phyloP scores from a whole-genome alignment of 2,888 invertebrate species.

The Caradrina clavipalpis region DNA sequence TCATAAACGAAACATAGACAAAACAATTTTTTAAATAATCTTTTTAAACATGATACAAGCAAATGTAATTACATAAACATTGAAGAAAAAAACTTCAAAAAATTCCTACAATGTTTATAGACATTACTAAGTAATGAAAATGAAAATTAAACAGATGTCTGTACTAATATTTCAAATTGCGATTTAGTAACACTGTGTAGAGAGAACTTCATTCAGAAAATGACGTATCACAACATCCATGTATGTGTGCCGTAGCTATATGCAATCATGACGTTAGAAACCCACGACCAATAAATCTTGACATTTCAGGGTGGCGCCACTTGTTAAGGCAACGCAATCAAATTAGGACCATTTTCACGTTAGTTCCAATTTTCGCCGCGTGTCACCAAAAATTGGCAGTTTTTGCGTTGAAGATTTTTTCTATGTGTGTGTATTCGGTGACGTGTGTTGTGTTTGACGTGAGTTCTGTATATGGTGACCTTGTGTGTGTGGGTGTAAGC shows the following conservation, averaged over 20 bases:
- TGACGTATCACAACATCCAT: slow-evolving; percentile 32
- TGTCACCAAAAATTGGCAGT: slow-evolving; percentile 2
- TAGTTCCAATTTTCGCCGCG: slow-evolving; percentile 24
- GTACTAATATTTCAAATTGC: slow-evolving; percentile 26
- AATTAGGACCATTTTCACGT: not conserved
- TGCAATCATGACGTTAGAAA: slow-evolving; percentile 8
- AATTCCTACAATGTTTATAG: slow-evolving; percentile 46
- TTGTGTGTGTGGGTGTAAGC: slow-evolving; percentile 48
- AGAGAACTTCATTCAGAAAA: slow-evolving; percentile 43
- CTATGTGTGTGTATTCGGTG: slow-evolving; percentile 28
- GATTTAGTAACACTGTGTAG: slow-evolving; percentile 12
- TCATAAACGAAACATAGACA: slow-evolving; percentile 36
- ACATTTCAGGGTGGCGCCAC: slow-evolving; percentile 22
- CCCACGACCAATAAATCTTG: not conserved
- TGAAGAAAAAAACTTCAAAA: slow-evolving; percentile 24
- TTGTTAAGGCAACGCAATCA: not conserved
- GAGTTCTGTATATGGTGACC: slow-evolving; percentile 28
- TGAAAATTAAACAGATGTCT: slow-evolving; percentile 29
- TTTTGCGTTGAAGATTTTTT: not conserved
- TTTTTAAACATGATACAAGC: slow-evolving; percentile 34
- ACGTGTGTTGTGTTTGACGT: slow-evolving; percentile 42
- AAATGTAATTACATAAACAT: slow-evolving; percentile 42
- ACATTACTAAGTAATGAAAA: slow-evolving; percentile 19
- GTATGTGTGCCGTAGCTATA: not conserved
- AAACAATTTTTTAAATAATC: slow-evolving; percentile 35